Evolutionary conservation across 2,797 vertebrate species (phyloP).

Genomic region (Rhinoraja longicauda): DNA sequence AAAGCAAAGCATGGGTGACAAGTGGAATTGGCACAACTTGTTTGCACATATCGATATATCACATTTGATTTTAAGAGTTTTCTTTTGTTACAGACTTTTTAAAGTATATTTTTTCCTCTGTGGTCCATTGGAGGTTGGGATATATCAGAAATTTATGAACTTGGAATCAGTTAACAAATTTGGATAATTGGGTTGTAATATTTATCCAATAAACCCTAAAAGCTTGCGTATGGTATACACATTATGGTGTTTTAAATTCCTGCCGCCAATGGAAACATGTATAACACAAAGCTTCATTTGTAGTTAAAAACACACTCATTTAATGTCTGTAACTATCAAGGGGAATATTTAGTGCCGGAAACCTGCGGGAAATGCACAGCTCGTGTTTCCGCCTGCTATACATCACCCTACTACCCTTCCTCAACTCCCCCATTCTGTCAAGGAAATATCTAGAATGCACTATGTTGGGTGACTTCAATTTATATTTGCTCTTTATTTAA

Average conservation of each 20-base stretch:
- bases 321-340: constrained; percentile 24
- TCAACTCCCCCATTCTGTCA: not conserved
- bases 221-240: not conserved
- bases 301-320: not conserved
- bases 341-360: not conserved
- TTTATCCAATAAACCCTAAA: not conserved
- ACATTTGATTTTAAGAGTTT: not conserved
- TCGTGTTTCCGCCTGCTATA: not conserved
- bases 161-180: not conserved
- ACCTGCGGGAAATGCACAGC: not conserved
- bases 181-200: not conserved
- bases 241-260: not conserved
- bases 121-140: not conserved
- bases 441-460: not conserved
- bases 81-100: not conserved
- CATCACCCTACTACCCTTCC: not conserved
- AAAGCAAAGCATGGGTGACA: not conserved
- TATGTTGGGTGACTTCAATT: not conserved
- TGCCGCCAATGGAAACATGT: not conserved
- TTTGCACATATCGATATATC: not conserved
- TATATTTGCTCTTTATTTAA: not conserved
- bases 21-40: not conserved
- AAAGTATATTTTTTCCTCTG: not conserved
- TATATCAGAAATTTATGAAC: not conserved
- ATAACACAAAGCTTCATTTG: not conserved